Conservation (phyloP, 2,797 vertebrate genomes). For the Notoglanidium macrostoma region DNA sequence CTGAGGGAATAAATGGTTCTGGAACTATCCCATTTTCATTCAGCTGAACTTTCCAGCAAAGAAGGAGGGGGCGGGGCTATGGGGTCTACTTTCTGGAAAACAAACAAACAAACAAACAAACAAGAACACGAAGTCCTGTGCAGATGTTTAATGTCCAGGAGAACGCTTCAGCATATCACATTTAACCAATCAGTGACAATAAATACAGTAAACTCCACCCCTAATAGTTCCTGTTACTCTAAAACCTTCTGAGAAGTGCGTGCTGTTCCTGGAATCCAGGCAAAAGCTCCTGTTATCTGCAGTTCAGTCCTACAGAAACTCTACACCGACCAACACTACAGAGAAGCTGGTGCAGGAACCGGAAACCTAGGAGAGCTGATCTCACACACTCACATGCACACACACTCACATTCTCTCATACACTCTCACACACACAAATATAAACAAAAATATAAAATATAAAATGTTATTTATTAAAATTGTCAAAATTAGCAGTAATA, state of each 20-base stretch:
- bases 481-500: too few species aligned
- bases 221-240: background rate
- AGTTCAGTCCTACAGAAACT: background rate
- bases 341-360: background rate
- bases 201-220: background rate
- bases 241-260: background rate
- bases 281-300: background rate
- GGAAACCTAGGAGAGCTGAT: background rate
- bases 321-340: background rate
- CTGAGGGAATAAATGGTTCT: background rate
- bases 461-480: too few species aligned
- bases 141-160: background rate
- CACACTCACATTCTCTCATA: too few species aligned
- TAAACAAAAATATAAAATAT: too few species aligned
- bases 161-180: background rate
- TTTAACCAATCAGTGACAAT: background rate
- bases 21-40: background rate
- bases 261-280: background rate
- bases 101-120: background rate
- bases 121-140: background rate
- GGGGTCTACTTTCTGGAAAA: background rate
- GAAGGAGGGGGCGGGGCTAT: background rate
- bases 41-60: too few species aligned
- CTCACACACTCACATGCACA: too few species aligned
- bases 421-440: too few species aligned